Evolutionary conservation across 2,888 invertebrate species (phyloP).

Genomic region (Prostheceraeus crozeri): DNA sequence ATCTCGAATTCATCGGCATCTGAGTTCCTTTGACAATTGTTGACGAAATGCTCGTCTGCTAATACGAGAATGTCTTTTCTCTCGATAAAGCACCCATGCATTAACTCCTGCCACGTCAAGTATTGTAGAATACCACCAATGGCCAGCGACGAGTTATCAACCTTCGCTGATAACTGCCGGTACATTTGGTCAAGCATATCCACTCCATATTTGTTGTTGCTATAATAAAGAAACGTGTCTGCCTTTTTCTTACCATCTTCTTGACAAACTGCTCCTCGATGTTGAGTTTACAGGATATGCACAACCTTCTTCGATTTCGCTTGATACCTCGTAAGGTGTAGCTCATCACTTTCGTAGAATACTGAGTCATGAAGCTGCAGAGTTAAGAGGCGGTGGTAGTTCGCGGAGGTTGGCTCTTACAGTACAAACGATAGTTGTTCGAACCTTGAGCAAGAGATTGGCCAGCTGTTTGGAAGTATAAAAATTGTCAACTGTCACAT

Average conservation of each 20-base stretch:
- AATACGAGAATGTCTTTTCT: not conserved
- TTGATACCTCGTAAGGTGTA: conserved; percentile 8
- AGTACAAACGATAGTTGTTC: no score
- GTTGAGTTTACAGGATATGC: conserved; percentile 6
- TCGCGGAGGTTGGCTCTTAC: conserved; percentile 1
- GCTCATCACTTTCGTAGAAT: conserved; percentile 10
- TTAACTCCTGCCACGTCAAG: no score
- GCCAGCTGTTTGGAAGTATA: no score
- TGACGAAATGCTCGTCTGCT: not conserved
- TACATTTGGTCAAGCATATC: conserved; percentile 10
- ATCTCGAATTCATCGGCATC: no score
- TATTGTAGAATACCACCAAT: not conserved
- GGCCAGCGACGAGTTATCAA: not conserved
- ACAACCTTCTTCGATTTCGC: conserved; percentile 15
- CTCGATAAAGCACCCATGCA: no score
- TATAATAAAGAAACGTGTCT: conserved; percentile 6
- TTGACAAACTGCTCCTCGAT: conserved; percentile 20
- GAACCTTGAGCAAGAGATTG: no score
- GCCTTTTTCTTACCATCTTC: not conserved
- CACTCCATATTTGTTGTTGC: conserved; percentile 5
- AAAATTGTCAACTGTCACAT: no score
- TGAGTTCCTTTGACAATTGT: conserved; percentile 1
- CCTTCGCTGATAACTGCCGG: conserved; percentile 2
- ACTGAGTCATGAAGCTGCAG: conserved; percentile 6
- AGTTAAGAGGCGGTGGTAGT: not conserved